Evolutionary conservation across 2,797 vertebrate species (phyloP).

Genomic region (Tauraco hartlaubi): DNA sequence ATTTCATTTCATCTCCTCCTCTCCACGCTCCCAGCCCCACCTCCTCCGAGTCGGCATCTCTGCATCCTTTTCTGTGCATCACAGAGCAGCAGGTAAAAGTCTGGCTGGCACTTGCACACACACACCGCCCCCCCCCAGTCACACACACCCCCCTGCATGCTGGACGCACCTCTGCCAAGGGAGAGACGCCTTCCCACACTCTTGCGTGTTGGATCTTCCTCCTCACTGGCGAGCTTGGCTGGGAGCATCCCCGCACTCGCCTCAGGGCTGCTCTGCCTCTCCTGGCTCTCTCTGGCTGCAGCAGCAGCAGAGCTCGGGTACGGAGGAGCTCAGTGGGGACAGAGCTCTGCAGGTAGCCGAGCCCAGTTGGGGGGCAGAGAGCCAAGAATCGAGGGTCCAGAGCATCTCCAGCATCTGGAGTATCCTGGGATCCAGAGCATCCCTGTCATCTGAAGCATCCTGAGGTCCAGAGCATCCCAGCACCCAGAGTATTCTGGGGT

Average conservation of each 20-base stretch:
- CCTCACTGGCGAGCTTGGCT: not conserved
- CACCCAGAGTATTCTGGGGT: not conserved
- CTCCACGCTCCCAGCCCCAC: not conserved
- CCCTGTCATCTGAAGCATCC: not conserved
- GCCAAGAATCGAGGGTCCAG: not conserved
- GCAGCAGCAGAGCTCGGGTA: not conserved
- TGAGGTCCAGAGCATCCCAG: not conserved
- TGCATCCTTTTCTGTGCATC: not conserved
- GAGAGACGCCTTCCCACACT: not conserved
- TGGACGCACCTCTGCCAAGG: not conserved
- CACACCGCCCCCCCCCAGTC: not conserved
- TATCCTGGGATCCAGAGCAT: not conserved
- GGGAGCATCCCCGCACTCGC: not conserved
- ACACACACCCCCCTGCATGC: not conserved
- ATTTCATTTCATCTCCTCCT: not conserved
- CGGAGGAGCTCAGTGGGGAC: not conserved
- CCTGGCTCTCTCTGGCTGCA: not conserved
- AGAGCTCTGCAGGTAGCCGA: not conserved
- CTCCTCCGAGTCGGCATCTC: conserved; percentile 23
- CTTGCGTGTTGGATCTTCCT: not conserved
- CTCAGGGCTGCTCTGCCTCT: conserved; percentile 6
- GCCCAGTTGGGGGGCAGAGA: not conserved
- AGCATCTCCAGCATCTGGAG: not conserved
- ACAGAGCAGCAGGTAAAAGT: not conserved
- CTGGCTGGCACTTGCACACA: not conserved